phyloP scores from a whole-genome alignment of 2,113 vertebrate genomes.

The Arvicanthis niloticus region DNA sequence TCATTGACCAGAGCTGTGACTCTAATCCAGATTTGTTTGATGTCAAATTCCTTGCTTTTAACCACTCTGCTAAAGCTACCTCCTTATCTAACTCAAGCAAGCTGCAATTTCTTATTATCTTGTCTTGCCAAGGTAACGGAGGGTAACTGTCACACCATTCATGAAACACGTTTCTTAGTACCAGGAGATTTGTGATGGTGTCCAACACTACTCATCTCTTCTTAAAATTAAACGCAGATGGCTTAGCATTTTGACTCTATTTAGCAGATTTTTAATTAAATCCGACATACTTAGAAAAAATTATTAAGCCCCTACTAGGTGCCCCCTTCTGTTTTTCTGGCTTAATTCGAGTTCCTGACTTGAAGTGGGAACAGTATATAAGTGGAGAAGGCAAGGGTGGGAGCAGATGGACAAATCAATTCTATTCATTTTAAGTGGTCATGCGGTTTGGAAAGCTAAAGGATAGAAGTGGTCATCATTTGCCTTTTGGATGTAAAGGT shows the following conservation, averaged over 20 bases:
- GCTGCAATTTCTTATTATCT: background rate
- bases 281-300: conserved; percentile 45
- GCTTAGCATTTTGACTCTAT: conserved; percentile 47
- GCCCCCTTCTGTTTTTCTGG: conserved; percentile 21
- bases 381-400: background rate
- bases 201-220: conserved; percentile 38
- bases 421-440: conserved; percentile 31
- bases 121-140: conserved; percentile 18
- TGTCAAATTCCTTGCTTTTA: conserved; percentile 40
- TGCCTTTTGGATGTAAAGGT: background rate
- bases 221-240: conserved; percentile 64
- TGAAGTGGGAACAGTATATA: conserved; percentile 16
- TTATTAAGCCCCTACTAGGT: conserved; percentile 55
- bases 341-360: conserved; percentile 27
- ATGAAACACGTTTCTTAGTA: conserved; percentile 15
- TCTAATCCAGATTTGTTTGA: conserved; percentile 38
- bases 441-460: conserved; percentile 30
- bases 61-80: conserved; percentile 9
- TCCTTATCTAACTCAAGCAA: conserved; percentile 57
- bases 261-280: conserved; percentile 67
- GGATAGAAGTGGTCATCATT: background rate
- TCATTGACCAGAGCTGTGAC: background rate
- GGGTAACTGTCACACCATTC: background rate
- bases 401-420: background rate
- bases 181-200: conserved; percentile 26